Conservation (phyloP, 2,888 invertebrate genomes). For the Syritta pipiens region DNA sequence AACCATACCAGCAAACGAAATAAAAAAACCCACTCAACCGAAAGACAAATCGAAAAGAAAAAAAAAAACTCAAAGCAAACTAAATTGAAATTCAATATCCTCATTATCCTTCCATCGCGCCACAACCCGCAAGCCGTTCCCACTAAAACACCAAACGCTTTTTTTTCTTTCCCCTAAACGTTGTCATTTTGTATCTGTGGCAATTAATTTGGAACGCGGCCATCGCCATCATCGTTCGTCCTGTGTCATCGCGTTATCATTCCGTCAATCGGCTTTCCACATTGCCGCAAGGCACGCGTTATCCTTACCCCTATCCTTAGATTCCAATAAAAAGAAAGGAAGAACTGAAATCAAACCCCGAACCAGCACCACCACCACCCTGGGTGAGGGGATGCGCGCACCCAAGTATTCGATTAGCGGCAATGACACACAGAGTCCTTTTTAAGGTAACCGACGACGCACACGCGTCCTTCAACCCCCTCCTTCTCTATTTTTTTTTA, state of each 20-base stretch:
- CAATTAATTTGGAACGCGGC: conserved; percentile 62
- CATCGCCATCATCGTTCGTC: conserved; percentile 28
- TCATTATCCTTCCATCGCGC: conserved; percentile 55
- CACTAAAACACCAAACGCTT: conserved; percentile 62
- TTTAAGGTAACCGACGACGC: conserved; percentile 52
- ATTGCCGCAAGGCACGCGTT: conserved; percentile 65
- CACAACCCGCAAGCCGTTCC: conserved; percentile 46
- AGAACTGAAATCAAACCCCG: conserved; percentile 57
- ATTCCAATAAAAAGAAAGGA: conserved; percentile 41
- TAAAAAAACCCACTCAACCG: not conserved
- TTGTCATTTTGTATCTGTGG: conserved; percentile 43
- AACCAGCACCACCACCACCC: conserved; percentile 6
- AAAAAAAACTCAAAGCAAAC: conserved; percentile 6
- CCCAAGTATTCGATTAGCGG: conserved; percentile 59
- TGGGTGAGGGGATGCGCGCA: conserved; percentile 56
- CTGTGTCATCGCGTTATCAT: conserved; percentile 46
- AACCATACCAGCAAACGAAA: not conserved
- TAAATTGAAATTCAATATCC: conserved; percentile 65
- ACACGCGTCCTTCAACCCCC: conserved; percentile 51
- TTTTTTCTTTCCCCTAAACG: too few relatives aligned
- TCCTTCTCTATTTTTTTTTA: conserved; percentile 44
- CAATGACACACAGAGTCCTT: conserved; percentile 32
- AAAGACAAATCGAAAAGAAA: not conserved
- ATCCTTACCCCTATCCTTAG: conserved; percentile 59
- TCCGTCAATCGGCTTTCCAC: conserved; percentile 56